A percentile compares a stretch with the other conserved stretches of the same genome.
phyloP scores from a whole-genome alignment of 2,888 invertebrate species.

The Dinocampus coccinellae region DNA sequence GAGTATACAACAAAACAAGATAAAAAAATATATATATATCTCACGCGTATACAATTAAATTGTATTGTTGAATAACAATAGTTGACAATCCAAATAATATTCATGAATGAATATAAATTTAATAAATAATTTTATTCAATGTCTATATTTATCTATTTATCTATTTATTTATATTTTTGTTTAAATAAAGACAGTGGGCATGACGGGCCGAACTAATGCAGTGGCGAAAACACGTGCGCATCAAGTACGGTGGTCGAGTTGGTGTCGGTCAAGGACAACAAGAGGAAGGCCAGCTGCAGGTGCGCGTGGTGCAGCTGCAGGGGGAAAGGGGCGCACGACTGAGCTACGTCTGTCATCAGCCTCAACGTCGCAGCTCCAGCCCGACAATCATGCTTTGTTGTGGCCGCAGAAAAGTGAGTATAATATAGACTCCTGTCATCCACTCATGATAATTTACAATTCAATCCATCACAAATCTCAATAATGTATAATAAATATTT shows the following conservation, averaged over 20 bases:
- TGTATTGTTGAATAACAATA: too few relatives aligned
- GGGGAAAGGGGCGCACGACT: constrained; percentile 55
- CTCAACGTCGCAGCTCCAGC: constrained; percentile 74
- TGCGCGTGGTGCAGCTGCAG: constrained; percentile 68
- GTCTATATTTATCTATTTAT: too few relatives aligned
- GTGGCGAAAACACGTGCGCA: constrained; percentile 70
- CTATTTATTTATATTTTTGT: too few relatives aligned
- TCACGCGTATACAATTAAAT: not conserved
- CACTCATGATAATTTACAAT: not conserved
- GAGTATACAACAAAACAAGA: too few relatives aligned
- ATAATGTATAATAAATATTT: too few relatives aligned
- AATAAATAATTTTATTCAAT: too few relatives aligned
- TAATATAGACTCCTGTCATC: too few relatives aligned
- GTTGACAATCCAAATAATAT: too few relatives aligned
- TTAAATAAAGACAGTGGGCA: constrained; percentile 62
- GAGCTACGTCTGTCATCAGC: constrained; percentile 60
- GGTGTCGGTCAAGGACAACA: constrained; percentile 68
- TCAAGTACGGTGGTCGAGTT: constrained; percentile 70
- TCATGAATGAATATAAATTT: too few relatives aligned
- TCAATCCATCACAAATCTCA: not conserved
- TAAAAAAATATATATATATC: too few relatives aligned
- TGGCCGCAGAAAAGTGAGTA: constrained; percentile 91
- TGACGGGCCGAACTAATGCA: constrained; percentile 70
- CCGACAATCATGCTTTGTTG: constrained; percentile 96
- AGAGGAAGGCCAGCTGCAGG: constrained; percentile 57